These are phyloP conservation scores for Neoscelio sp. DNA, from an alignment of 2,888 invertebrate genomes.

Conservation along the genomic window DNA sequence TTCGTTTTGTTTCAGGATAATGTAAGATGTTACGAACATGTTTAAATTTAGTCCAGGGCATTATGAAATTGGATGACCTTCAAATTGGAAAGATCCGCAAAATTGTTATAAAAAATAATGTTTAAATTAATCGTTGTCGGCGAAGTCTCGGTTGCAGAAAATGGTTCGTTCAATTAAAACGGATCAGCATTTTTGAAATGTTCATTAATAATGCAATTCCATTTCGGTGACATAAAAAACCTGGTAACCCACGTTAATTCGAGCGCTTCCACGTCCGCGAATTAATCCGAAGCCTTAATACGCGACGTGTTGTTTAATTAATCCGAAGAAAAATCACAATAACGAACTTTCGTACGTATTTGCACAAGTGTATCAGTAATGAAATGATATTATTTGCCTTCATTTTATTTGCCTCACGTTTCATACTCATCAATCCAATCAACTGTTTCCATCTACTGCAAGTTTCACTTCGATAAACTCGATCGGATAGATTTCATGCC, in stretches of 20 bases:
- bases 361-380: slow-evolving; percentile 15
- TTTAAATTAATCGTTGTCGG: too few species aligned
- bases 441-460: slow-evolving; percentile 30
- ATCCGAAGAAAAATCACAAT: background rate
- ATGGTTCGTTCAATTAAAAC: too few species aligned
- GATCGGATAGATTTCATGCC: slow-evolving; percentile 46
- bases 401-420: slow-evolving; percentile 46
- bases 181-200: too few species aligned
- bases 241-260: background rate
- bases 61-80: slow-evolving; percentile 1
- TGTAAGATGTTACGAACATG: background rate
- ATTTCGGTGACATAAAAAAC: background rate
- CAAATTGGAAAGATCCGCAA: too few species aligned
- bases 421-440: slow-evolving; percentile 48
- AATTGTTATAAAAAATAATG: too few species aligned
- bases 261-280: background rate
- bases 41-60: slow-evolving; percentile 6
- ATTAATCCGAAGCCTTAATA: slow-evolving; percentile 1
- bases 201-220: background rate
- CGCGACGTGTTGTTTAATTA: slow-evolving; percentile 4
- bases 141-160: too few species aligned
- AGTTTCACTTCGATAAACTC: slow-evolving; percentile 55
- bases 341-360: slow-evolving; percentile 16
- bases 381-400: slow-evolving; percentile 20
- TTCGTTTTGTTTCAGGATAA: slow-evolving; percentile 9